Percentiles rank a stretch among this genome's conserved stretches.
Evolutionary conservation across 2,888 invertebrate genomes (phyloP).

Genomic region (Mesochorus sp.): DNA sequence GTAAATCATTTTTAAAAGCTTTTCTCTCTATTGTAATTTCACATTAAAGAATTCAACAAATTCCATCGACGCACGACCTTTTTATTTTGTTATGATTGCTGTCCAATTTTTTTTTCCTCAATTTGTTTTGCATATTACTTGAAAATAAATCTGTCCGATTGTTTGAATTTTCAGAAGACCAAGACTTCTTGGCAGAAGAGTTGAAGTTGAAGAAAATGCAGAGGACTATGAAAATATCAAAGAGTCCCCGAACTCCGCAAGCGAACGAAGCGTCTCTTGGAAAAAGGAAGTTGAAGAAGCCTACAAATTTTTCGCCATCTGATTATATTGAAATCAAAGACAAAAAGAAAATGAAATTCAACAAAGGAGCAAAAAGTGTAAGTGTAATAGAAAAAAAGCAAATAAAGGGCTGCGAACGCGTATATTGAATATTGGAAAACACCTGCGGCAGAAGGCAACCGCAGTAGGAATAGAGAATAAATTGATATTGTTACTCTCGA

Average conservation of each 20-base stretch:
- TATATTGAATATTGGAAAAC: background rate
- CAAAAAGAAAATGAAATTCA: constrained; percentile 6
- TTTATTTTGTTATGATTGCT: background rate
- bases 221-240: background rate
- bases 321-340: constrained; percentile 3
- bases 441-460: background rate
- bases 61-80: background rate
- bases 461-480: background rate
- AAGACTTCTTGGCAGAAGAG: constrained; percentile 14
- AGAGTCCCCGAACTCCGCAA: background rate
- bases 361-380: constrained; percentile 7
- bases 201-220: constrained; percentile 24
- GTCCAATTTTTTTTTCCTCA: constrained; percentile 5
- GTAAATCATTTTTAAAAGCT: constrained; percentile 16
- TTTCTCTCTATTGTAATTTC: constrained; percentile 7
- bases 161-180: constrained; percentile 15
- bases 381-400: constrained; percentile 5
- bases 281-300: constrained; percentile 20
- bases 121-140: constrained; percentile 13
- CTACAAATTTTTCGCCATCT: constrained; percentile 21
- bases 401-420: background rate
- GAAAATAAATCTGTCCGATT: background rate
- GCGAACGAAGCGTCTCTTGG: background rate
- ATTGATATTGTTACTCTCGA: background rate
- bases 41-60: constrained; percentile 7